Evolutionary conservation across 2,888 invertebrate species (phyloP), one percentile per base, ranked within the genome.

Genomic region (Watsonalla cultraria): DNA sequence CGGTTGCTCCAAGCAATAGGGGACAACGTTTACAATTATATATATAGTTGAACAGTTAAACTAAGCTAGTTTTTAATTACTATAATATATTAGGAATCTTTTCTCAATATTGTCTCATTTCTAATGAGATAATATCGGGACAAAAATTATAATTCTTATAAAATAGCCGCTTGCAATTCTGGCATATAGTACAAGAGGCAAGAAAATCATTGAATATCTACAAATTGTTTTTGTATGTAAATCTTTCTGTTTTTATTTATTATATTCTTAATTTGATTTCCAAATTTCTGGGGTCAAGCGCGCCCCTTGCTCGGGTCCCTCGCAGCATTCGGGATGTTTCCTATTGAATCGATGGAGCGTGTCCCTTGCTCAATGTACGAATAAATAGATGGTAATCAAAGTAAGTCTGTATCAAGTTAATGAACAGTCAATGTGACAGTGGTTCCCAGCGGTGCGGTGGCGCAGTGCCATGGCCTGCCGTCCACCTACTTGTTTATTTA

Each of bases 401-500:
- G 49, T 56, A 60, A 58, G 59, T 64, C 60, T 58, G 58, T 51
- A 45, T 51, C 59, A 60, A 57, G 62, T 63, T 64, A 69, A 66
- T 64, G 60, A 68, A 58, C 54, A 53, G 54, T 58, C 60, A 54
- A 53, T 65, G 70, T 67, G 66, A 65, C 68, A 63, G 62, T 64
- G 68, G 65, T 63, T 61, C 65, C 54, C 54, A 51, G 54, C 56
- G 58, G 58, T 59, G 59, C 56, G 59, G 60, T 53, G 51, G 55
- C 56, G 58, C 58, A 60, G 59, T 57, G 59, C 61, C 62, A 53
- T 55, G 57, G 65, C 60, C 64, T 65, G 68, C 66, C 71, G 68
- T 69, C 73, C 67, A 64, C 65, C 78, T 78, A 74, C 82, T 86
- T 84, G 79, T 82, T 84, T 86, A 86, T 86, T 83, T 84, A 85